These are phyloP conservation scores for Eudemis profundana DNA, from an alignment of 2,888 invertebrate genomes.

Conservation along the genomic window DNA sequence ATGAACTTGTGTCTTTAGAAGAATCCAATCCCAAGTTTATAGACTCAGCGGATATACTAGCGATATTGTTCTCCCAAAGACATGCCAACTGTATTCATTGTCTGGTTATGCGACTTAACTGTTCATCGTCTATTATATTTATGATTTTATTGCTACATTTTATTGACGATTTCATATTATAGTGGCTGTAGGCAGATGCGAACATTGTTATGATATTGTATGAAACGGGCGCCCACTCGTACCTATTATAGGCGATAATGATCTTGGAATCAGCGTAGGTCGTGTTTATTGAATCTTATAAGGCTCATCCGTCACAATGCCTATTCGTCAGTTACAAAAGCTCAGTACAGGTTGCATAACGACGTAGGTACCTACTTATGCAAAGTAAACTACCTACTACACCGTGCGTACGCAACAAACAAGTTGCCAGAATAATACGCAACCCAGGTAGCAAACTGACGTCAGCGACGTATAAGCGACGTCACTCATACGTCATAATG, in stretches of 20 bases:
- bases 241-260: slow-evolving; percentile 70
- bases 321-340: slow-evolving; percentile 46
- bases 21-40: background rate
- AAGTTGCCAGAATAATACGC: slow-evolving; percentile 24
- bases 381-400: slow-evolving; percentile 28
- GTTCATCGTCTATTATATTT: slow-evolving; percentile 69
- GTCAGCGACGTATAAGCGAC: no score
- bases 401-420: slow-evolving; percentile 19
- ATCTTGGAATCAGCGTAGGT: slow-evolving; percentile 79
- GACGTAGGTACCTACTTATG: slow-evolving; percentile 43
- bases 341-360: slow-evolving; percentile 48
- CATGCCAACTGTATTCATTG: slow-evolving; percentile 63
- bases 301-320: slow-evolving; percentile 55
- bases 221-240: slow-evolving; percentile 71
- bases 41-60: background rate
- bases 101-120: slow-evolving; percentile 69
- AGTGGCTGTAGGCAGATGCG: slow-evolving; percentile 35
- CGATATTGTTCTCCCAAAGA: slow-evolving; percentile 1
- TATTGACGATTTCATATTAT: slow-evolving; percentile 48
- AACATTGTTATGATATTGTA: slow-evolving; percentile 72
- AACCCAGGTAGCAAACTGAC: no score
- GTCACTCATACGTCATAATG: no score
- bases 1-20: slow-evolving; percentile 55
- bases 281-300: slow-evolving; percentile 71
- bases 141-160: slow-evolving; percentile 62